Evolutionary conservation across 2,113 vertebrate species (phyloP).

Genomic region (Catharus bicknelli): DNA sequence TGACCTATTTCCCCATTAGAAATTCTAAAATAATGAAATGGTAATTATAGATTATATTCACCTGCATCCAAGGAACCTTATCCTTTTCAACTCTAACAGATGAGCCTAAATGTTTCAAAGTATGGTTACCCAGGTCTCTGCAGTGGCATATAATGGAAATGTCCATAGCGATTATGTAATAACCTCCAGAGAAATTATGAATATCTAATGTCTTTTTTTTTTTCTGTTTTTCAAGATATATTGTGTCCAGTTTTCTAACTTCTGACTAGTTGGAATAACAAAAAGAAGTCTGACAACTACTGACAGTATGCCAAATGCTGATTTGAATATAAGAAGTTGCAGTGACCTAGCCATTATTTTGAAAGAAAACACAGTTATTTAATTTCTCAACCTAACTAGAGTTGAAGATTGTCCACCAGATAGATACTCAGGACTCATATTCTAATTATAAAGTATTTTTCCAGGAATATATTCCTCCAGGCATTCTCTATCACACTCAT

Average conservation of each 20-base stretch:
- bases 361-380: background rate
- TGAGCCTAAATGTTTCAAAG: background rate
- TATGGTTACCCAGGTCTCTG: background rate
- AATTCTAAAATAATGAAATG: background rate
- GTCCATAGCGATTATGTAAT: background rate
- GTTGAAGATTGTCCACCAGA: background rate
- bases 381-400: background rate
- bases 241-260: background rate
- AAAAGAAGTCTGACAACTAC: background rate
- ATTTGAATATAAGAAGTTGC: background rate
- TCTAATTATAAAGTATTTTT: background rate
- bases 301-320: background rate
- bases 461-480: conserved; percentile 17
- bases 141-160: background rate
- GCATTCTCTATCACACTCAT: background rate
- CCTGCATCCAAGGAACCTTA: background rate
- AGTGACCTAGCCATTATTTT: background rate
- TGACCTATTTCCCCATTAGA: background rate
- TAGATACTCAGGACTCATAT: background rate
- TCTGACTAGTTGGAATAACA: background rate
- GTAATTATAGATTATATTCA: background rate
- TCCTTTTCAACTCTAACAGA: background rate
- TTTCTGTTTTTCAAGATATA: background rate
- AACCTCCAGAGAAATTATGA: background rate
- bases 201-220: background rate